Conservation (phyloP, 2,797 vertebrate genomes). For the Anguilla pacifica region DNA sequence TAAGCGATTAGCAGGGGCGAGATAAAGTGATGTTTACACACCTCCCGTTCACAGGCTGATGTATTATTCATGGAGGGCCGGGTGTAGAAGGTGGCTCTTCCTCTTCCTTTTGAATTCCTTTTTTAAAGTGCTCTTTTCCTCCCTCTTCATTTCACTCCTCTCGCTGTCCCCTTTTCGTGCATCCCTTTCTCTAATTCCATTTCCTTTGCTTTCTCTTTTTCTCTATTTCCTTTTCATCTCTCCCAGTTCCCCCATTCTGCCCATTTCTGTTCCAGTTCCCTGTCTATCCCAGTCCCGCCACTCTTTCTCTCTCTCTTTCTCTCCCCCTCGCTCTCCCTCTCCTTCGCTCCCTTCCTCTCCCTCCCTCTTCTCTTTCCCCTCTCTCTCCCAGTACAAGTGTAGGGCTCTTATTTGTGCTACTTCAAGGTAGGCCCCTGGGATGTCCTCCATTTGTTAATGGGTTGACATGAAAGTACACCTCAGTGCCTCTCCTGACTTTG, state of each 20-base stretch:
- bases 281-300: no score
- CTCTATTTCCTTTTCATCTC: neutral
- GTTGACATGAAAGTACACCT: constrained; percentile 13
- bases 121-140: neutral
- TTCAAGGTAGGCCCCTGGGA: constrained; percentile 1
- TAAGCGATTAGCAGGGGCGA: constrained; percentile 28
- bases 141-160: neutral
- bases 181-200: neutral
- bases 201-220: neutral
- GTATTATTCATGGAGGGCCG: constrained; percentile 22
- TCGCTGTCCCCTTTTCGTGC: neutral
- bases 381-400: neutral
- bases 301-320: neutral
- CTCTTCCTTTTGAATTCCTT: neutral
- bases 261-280: neutral
- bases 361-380: neutral
- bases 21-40: neutral
- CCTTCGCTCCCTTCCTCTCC: neutral
- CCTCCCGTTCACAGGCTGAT: constrained; percentile 7
- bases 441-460: constrained; percentile 7
- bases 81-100: neutral
- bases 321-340: neutral
- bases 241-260: neutral
- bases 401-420: neutral
- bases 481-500: constrained; percentile 3